A percentile compares a stretch with the other conserved stretches of the same genome.
Evolutionary conservation across 2,113 vertebrate species (phyloP).

Genomic region (Centrocercus urophasianus): DNA sequence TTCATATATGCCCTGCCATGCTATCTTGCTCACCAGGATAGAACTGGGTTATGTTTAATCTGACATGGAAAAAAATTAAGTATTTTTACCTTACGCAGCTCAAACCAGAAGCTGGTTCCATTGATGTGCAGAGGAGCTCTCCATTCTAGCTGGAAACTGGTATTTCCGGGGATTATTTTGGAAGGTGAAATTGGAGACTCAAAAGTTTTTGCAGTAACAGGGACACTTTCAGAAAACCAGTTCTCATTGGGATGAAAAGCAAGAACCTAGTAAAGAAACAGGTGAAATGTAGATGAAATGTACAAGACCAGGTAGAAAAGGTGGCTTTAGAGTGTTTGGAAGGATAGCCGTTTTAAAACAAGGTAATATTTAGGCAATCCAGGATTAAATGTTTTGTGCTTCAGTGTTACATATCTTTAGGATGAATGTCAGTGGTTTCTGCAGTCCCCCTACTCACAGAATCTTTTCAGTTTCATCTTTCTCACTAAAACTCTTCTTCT

Average conservation of each 20-base stretch:
- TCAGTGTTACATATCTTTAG: background rate
- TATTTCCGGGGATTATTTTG: slow-evolving; percentile 69
- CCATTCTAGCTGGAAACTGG: slow-evolving; percentile 74
- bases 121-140: slow-evolving; percentile 60
- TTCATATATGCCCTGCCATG: background rate
- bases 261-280: slow-evolving; percentile 70
- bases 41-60: background rate
- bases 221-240: slow-evolving; percentile 72
- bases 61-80: background rate
- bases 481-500: background rate
- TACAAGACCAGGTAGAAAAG: background rate
- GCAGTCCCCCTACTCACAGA: background rate
- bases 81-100: slow-evolving; percentile 73
- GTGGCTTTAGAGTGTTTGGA: background rate
- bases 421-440: background rate
- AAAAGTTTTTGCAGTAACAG: slow-evolving; percentile 67
- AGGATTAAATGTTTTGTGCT: background rate
- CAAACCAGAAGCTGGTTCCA: slow-evolving; percentile 74
- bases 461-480: background rate
- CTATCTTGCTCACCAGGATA: background rate
- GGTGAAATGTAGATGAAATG: background rate
- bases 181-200: slow-evolving; percentile 64
- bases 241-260: slow-evolving; percentile 75
- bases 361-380: background rate
- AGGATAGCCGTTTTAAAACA: background rate